Base-by-base conservation (phyloP, 2,797 vertebrate species). In the Tokudaia tokunoshimensis region DNA sequence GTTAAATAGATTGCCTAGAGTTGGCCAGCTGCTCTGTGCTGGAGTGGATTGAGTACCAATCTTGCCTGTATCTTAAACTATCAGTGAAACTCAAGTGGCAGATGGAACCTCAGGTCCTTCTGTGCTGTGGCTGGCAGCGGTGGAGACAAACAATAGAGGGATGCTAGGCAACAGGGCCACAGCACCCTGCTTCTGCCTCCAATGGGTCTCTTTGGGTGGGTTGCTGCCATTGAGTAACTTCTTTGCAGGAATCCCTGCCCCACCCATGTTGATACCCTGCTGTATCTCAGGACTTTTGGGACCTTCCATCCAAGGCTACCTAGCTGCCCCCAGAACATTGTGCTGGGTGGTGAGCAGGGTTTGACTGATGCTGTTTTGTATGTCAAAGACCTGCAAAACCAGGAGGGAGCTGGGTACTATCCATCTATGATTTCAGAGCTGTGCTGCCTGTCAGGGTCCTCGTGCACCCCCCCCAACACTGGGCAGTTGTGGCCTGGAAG, bases 1-100 rank as follows among this genome's bases (percentile, higher is more conserved):
- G 82, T 86, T 37, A 86, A 52, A 57, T 74, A 63, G 50, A 70
- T 94, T 91, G 65, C 74, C 19, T 74, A 79, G 57, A 79, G 10
- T 87, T 80, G 67, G 52, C 59, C 84, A 70, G 52, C 81, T 72
- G 34, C n/a, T 76, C 55, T 17, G 2, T 92, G 34, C 74, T 83
- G 88, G 94, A 70, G 78, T 14, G 86, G 63, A 89, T 59, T 90
- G 92, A 95, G 93, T 41, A 85, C 17, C 8, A 34, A 3, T 90
- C 59, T 92, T 93, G 79, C 34, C 72, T 52, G 70, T 41, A 44
- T 78, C 65, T 81, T 63, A 50, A 79, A 29, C 93, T 76, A 34
- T 75, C 89, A 22, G 6, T 86, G 94, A 94, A 55, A 74, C 37
- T 88, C 57, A 37, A 81, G 91, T 37, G 67, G 87, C 57, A 52